Conservation (phyloP, 2,113 vertebrate genomes). For the Microtus montanus region DNA sequence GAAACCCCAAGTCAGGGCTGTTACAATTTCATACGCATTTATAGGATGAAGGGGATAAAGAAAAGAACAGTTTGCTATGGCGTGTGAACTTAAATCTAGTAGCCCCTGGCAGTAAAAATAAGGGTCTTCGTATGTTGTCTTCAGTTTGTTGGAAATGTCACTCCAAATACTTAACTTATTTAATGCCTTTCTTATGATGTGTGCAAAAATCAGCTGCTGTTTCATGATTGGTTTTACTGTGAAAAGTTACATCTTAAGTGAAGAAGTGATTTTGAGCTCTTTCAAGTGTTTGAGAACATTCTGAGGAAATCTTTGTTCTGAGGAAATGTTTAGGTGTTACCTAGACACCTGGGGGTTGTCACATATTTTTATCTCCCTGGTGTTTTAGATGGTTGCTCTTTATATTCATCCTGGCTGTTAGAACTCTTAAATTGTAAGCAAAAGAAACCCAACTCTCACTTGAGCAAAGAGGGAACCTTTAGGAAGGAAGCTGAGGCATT, state of each 20-base stretch:
- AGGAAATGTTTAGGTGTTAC: slow-evolving; percentile 31
- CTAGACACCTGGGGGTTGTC: not conserved
- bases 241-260: slow-evolving; percentile 51
- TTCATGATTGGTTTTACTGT: not conserved
- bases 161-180: not conserved
- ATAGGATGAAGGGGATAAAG: not conserved
- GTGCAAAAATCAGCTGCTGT: not conserved
- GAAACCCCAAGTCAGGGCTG: not conserved
- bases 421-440: not conserved
- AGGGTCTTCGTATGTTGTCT: slow-evolving; percentile 21
- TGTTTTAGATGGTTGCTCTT: slow-evolving; percentile 13
- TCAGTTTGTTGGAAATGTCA: slow-evolving; percentile 48
- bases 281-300: not conserved
- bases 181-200: slow-evolving; percentile 5
- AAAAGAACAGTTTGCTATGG: not conserved
- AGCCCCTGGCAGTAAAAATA: not conserved
- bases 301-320: not conserved
- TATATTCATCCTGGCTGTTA: not conserved
- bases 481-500: not conserved
- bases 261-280: slow-evolving; percentile 44
- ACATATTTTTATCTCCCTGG: not conserved
- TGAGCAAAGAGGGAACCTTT: not conserved
- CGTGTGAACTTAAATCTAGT: slow-evolving; percentile 18
- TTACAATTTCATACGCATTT: not conserved
- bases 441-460: slow-evolving; percentile 12